Conservation (phyloP, 2,797 vertebrate genomes). For the Acipenser transmontanus region DNA sequence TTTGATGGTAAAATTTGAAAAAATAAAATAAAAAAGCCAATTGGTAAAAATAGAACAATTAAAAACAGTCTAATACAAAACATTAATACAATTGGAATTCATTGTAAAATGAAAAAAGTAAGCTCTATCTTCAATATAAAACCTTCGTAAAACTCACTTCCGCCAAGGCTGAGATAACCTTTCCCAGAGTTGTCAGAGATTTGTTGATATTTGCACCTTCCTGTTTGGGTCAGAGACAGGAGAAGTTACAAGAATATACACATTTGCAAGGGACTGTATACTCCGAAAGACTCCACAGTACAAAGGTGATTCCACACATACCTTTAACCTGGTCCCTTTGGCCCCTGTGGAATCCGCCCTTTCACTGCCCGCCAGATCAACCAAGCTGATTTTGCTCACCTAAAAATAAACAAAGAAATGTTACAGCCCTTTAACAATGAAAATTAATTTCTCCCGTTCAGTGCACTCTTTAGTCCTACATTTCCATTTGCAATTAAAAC, state of each 20-base stretch:
- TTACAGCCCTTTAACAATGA: no score
- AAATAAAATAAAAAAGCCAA: no score
- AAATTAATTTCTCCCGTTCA: no score
- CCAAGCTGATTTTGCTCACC: constrained; percentile 96
- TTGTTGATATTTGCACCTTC: constrained; percentile 98
- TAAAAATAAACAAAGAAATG: constrained; percentile 32
- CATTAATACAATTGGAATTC: no score
- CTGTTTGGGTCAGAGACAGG: constrained; percentile 36
- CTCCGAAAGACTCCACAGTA: background rate
- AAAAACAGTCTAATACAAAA: no score
- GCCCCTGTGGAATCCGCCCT: constrained; percentile 92
- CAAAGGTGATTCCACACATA: constrained; percentile 35
- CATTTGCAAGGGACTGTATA: background rate
- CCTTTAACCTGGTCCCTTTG: constrained; percentile 95
- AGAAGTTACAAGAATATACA: constrained; percentile 10
- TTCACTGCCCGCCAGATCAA: constrained; percentile 92
- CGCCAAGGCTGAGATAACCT: constrained; percentile 93
- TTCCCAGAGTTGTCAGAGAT: constrained; percentile 90
- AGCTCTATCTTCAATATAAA: no score
- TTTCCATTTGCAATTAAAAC: no score
- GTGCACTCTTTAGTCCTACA: no score
- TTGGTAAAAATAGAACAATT: no score
- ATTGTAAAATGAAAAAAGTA: no score
- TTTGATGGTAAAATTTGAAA: no score
- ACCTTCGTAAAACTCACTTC: constrained; percentile 58